Conservation (phyloP, 2,888 invertebrate genomes). For the Drosophila ezoana region DNA sequence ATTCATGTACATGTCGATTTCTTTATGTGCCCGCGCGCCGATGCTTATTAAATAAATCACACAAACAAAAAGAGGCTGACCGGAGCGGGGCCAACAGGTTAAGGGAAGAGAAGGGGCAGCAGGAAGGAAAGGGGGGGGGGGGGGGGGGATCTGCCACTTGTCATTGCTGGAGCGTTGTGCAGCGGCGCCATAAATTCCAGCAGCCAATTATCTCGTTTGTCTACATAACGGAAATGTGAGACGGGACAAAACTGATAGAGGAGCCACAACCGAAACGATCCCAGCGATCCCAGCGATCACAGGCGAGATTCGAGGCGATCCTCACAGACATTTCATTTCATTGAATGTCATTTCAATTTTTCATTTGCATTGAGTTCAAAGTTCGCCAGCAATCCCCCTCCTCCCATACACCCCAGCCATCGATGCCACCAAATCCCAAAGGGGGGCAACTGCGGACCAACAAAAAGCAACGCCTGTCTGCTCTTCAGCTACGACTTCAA, state of each 20-base stretch:
- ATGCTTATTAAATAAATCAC: constrained; percentile 74
- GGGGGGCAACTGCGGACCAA: constrained; percentile 8
- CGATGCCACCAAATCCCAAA: background rate
- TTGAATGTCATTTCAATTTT: constrained; percentile 63
- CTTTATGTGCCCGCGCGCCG: constrained; percentile 54
- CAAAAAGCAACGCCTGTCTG: constrained; percentile 52
- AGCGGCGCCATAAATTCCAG: constrained; percentile 72
- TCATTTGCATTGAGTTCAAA: constrained; percentile 44
- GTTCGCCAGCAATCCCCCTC: constrained; percentile 9
- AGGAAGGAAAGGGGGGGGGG: background rate
- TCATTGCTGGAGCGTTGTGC: constrained; percentile 50
- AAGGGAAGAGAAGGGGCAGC: background rate
- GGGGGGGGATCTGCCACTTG: constrained; percentile 46
- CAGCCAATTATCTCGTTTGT: constrained; percentile 82
- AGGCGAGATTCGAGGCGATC: constrained; percentile 32
- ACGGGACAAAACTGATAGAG: constrained; percentile 21
- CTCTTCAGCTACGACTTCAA: constrained; percentile 5
- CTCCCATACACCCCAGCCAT: background rate
- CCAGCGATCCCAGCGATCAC: constrained; percentile 10
- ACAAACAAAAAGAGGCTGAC: constrained; percentile 24
- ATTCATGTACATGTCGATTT: constrained; percentile 43
- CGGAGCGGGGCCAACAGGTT: constrained; percentile 11
- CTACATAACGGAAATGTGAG: constrained; percentile 73
- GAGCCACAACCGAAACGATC: constrained; percentile 2
- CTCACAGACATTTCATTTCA: constrained; percentile 73